A percentile compares a stretch with the other conserved stretches of the same genome.
These are phyloP conservation scores for Drosophila virilis DNA, from an alignment of 1,140 invertebrate species.

Conservation along the genomic window DNA sequence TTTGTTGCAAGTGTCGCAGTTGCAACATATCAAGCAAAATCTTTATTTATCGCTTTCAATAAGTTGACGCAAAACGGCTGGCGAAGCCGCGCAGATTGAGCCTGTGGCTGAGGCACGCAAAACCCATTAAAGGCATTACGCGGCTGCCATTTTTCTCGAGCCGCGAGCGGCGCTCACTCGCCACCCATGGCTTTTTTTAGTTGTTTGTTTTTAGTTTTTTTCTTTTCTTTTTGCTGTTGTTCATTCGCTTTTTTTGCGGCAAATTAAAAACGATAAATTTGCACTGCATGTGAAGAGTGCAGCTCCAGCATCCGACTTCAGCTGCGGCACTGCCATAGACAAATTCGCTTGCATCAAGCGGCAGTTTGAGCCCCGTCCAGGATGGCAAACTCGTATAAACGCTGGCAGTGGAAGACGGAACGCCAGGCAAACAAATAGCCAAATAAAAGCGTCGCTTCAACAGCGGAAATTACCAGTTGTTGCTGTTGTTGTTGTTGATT, in stretches of 20 bases:
- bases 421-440: conserved; percentile 66
- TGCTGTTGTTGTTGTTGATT: conserved; percentile 17
- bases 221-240: conserved; percentile 33
- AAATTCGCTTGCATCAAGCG: conserved; percentile 71
- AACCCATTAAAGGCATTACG: conserved; percentile 82
- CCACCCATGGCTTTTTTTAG: conserved; percentile 1
- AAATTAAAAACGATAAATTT: conserved; percentile 84
- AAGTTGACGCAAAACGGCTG: conserved; percentile 64
- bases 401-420: conserved; percentile 24
- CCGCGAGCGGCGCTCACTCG: neutral
- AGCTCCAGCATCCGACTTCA: conserved; percentile 25
- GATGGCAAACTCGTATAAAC: conserved; percentile 39
- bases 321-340: conserved; percentile 53
- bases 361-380: conserved; percentile 32
- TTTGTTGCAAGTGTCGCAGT: conserved; percentile 24
- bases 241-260: conserved; percentile 60
- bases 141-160: conserved; percentile 66
- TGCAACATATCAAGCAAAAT: conserved; percentile 59
- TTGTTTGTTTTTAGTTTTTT: conserved; percentile 19
- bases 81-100: conserved; percentile 42
- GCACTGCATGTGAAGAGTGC: conserved; percentile 57
- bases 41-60: conserved; percentile 84
- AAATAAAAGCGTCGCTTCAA: conserved; percentile 67
- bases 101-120: conserved; percentile 46
- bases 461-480: conserved; percentile 62